Base-by-base conservation (phyloP, 2,113 vertebrate species). In the Dasypus novemcinctus region DNA sequence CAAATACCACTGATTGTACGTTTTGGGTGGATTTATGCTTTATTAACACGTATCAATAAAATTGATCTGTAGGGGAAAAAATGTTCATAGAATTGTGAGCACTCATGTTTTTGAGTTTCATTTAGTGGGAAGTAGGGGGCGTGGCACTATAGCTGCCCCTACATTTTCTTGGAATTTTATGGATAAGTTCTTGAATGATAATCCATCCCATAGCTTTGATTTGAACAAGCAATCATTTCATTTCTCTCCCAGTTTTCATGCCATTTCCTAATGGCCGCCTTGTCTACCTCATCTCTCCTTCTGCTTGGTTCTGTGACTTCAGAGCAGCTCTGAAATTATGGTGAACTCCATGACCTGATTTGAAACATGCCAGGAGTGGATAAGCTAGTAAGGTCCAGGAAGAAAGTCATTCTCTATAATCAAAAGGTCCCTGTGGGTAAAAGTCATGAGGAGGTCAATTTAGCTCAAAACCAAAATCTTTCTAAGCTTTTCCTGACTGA, bases 121-220 rank as follows among this genome's bases (percentile, higher is more conserved):
- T 87, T 94, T 71, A 81, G 29, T 66, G 25, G 52, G 49, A 86
- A 82, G 31, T 49, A 91, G 79, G 74, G 29, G 21, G 49, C 91
- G 23, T 43, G 87, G 4, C 27, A 78, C 63, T 23, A 75, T n/a
- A 87, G 59, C 57, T 41, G 36, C 38, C 96, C 25, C 46, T 96
- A 46, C 12, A 29, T 91, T 96, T 92, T 94, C 46, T 31, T 96
- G 41, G 63, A 79, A 82, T 72, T 69, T 90, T 91, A 84, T 79
- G 49, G 36, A 3, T 76, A 76, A 72, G 8, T 57, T 63, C 57
- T 87, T 69, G 69, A 86, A 74, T 57, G 25, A 38, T 90, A 78
- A 90, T 95, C 36, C 85, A 75, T 90, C 59, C n/a, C 71, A 18
- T 75, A 63, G 49, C 25, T 87, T 93, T 63, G 21, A 84, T 85